phyloP scores from a whole-genome alignment of 1,140 invertebrate species.

The Heliconius himera region DNA sequence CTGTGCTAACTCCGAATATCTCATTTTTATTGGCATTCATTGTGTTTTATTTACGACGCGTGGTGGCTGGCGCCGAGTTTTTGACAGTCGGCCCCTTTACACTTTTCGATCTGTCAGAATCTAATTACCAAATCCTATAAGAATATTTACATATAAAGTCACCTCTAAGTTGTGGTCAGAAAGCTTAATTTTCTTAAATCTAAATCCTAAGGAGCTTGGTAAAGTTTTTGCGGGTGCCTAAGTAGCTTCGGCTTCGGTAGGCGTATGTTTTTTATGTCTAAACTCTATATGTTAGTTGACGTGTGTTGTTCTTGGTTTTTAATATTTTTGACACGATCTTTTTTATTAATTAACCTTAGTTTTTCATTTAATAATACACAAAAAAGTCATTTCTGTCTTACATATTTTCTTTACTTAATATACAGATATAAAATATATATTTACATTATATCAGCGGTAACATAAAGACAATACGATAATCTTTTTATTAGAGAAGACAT shows the following conservation, averaged over 20 bases:
- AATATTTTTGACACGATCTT: not conserved
- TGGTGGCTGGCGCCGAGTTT: constrained; percentile 65
- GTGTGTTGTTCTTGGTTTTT: constrained; percentile 11
- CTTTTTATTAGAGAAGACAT: constrained; percentile 29
- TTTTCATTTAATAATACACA: too few relatives aligned
- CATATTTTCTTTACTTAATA: not conserved
- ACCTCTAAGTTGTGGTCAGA: constrained; percentile 20
- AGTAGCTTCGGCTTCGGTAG: constrained; percentile 57
- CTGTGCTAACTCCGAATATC: constrained; percentile 47
- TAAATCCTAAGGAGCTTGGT: constrained; percentile 3
- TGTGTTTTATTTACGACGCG: constrained; percentile 63
- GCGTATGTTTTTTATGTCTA: constrained; percentile 35
- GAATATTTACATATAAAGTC: constrained; percentile 1
- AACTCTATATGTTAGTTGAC: constrained; percentile 7
- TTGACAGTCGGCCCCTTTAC: constrained; percentile 74
- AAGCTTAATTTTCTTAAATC: constrained; percentile 17
- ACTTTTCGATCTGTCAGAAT: constrained; percentile 71
- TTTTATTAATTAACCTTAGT: not conserved
- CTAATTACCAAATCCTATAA: constrained; percentile 63
- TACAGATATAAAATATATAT: not conserved
- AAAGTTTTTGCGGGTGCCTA: constrained; percentile 64
- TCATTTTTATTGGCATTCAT: constrained; percentile 50
- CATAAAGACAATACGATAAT: constrained; percentile 25
- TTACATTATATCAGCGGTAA: not conserved
- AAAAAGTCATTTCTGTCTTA: too few relatives aligned